Evolutionary conservation across 1,140 invertebrate genomes (phyloP).

Genomic region (Vanessa atalanta): DNA sequence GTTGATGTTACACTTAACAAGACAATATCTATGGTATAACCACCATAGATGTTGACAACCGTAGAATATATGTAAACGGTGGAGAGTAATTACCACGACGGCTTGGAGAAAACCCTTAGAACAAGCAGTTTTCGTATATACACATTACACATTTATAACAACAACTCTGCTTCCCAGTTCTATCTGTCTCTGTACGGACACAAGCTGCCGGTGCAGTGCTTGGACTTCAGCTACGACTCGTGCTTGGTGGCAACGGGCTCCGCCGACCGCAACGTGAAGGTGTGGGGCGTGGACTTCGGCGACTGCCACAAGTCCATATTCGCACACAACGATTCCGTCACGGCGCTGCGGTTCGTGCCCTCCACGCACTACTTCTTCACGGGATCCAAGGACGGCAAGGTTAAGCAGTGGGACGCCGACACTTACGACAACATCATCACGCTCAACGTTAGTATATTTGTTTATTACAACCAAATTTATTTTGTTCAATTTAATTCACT

Average conservation of each 20-base stretch:
- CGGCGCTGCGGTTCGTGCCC: slow-evolving; percentile 92
- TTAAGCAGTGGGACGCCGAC: slow-evolving; percentile 99
- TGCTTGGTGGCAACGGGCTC: slow-evolving; percentile 95
- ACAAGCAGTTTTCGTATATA: background rate
- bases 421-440: slow-evolving; percentile 95
- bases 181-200: slow-evolving; percentile 98
- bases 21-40: too few relatives aligned
- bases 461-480: too few relatives aligned
- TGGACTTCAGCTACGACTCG: slow-evolving; percentile 97
- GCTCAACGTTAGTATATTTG: slow-evolving; percentile 84
- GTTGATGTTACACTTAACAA: too few relatives aligned
- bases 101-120: too few relatives aligned
- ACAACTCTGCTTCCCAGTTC: slow-evolving; percentile 85
- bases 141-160: background rate
- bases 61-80: too few relatives aligned
- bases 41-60: too few relatives aligned
- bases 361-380: slow-evolving; percentile 97
- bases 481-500: too few relatives aligned
- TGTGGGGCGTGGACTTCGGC: slow-evolving; percentile 99
- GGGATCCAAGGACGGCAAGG: slow-evolving; percentile 94
- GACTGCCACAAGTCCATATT: slow-evolving; percentile 95
- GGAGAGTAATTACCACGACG: too few relatives aligned
- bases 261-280: slow-evolving; percentile 96
- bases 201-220: slow-evolving; percentile 94
- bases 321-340: slow-evolving; percentile 97